Evolutionary conservation across 1,140 invertebrate species (phyloP), one percentile per base, ranked within the genome.

Genomic region (Charaxes varanes): DNA sequence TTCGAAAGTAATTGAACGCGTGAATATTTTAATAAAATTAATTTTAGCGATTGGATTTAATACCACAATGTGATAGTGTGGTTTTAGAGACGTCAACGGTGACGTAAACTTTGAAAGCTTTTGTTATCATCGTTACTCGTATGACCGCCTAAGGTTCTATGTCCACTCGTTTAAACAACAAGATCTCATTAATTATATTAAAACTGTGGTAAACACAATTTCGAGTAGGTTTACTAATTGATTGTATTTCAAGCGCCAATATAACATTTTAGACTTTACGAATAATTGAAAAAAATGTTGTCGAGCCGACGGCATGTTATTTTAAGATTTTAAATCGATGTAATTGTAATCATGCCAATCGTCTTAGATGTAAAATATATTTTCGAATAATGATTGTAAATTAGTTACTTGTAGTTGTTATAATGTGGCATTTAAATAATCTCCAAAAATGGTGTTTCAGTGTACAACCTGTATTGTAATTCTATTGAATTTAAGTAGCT

Each of bases 351-450:
- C 28, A 40, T 30, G 37, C 27, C 27, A 31, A 22, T 31, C 21
- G 6, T 37, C 17, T 40, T 40, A 40, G 19, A 24, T 40, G 22
- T 41, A 30, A 33, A 47, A 22, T 50, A 23, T 49, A 53, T 32
- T 49, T 55, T 52, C 27, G 31, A 50, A 53, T 51, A 52, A 51
- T 49, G 55, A 41, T 56, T 67, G 62, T 58, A 60, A 57, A 51
- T 55, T 62, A 58, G 47, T 41, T 62, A 44, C 30, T n/a, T 43
- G 42, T 68, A 66, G 58, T 46, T 56, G 56, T 62, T 63, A 60
- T 49, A 51, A 60, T 53, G 56, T 70, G 52, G 67, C 69, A 77
- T 74, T 74, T 74, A 70, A 57, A 62, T 62, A 64, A 66, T 62
- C 57, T 62, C 40, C 50, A 53, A 47, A 59, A 50, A 44, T 53